Conservation (phyloP, 2,113 vertebrate genomes). For the Penelope pileata region DNA sequence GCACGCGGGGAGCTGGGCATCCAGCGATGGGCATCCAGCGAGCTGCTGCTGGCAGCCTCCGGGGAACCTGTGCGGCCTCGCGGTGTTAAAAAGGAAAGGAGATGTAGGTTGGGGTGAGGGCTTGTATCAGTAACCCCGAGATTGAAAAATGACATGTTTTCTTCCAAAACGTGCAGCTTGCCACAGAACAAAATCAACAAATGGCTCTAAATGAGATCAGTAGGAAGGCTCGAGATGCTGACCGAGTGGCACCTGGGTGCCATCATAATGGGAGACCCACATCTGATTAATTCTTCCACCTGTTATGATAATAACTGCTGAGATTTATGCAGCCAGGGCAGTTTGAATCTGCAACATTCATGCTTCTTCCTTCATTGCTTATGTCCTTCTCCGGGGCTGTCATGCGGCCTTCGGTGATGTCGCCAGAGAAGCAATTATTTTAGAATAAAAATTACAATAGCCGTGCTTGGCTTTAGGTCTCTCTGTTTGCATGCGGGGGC, state of each 20-base stretch:
- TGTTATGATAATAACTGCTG: background rate
- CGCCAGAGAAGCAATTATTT: background rate
- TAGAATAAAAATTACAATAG: background rate
- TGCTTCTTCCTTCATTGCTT: background rate
- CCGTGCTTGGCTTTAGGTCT: background rate
- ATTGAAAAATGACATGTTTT: rapidly evolving
- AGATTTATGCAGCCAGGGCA: background rate
- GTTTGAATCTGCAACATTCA: background rate
- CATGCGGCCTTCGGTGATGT: background rate
- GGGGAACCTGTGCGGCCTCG: no score
- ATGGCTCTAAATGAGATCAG: background rate
- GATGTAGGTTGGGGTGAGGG: background rate
- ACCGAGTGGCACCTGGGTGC: background rate
- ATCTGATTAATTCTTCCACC: background rate
- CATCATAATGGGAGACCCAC: background rate
- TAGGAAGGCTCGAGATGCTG: background rate
- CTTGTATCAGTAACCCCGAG: background rate
- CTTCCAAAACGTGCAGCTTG: rapidly evolving
- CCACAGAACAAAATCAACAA: background rate
- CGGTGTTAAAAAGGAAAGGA: background rate
- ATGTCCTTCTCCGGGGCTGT: background rate
- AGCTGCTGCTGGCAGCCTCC: no score
- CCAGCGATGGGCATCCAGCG: no score
- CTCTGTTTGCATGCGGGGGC: background rate
- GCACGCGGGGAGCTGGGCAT: no score